Base-by-base conservation (phyloP, 35 echinoderm and acorn worm genomes). In the Antedon bifida region DNA sequence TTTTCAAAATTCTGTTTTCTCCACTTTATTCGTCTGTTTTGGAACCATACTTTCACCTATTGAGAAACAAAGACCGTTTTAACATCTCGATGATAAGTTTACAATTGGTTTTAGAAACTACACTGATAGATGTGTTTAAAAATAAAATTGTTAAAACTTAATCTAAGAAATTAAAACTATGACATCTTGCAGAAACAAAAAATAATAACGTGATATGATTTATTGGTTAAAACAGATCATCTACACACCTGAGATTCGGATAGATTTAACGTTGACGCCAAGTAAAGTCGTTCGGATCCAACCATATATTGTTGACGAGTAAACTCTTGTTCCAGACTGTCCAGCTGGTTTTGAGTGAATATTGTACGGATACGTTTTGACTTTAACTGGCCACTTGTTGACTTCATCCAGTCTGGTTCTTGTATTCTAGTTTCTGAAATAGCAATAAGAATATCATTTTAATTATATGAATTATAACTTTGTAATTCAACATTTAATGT, bases 21-120 rank as follows among this genome's bases (percentile, higher is more conserved):
- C 92, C 92, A 95, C 74, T 95, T 95, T 75, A 95, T 95, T 0
- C 92, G 92, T 19, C 92, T 85, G 79, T 95, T 95, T 78, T 95
- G 92, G 33, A 95, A 95, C 92, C 92, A 95, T 29, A 95, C 92
- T 88, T 95, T 95, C 31, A 95, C 92, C 91, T 93, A n/a, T n/a
- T n/a, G 75, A 5, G 78, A 82, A 34, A 44, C 76, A 34, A 0
- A 73, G 35, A 81, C 3, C n/a, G n/a, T n/a, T n/a, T n/a, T n/a
- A n/a, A 85, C 26, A 13, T 32, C 11, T 29, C 39, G 33, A 7
- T 42, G 33, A 7, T 42, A 7, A 42, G 38, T 7, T 42, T 42
- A n/a, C n/a, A n/a, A n/a, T n/a, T n/a, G n/a, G n/a, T n/a, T n/a
- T n/a, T n/a, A n/a, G n/a, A n/a, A n/a, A n/a, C n/a, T n/a, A n/a